Evolutionary conservation across 2,113 vertebrate genomes (phyloP), one percentile per base, ranked within the genome.

Genomic region (Passer montanus): DNA sequence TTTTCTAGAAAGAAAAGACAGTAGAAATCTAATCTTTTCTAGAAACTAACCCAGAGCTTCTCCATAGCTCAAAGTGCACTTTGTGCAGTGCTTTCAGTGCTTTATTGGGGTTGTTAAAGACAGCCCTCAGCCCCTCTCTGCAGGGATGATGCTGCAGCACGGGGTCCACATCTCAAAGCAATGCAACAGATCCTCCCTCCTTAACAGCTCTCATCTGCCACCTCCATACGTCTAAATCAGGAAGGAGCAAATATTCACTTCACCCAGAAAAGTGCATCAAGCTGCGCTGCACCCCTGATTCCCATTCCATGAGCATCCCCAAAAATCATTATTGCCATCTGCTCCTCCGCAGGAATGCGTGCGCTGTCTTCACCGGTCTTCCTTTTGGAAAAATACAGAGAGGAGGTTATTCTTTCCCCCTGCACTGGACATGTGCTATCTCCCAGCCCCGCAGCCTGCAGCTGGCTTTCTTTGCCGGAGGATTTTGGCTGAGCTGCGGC

Each of bases 401-500:
- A 55, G 27, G 67, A 59, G 52, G 8, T 26, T n/a, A 20, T 47
- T 87, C 50, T 73, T 93, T 47, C 78, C 43, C 28, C 35, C 67
- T 59, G 18, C 1, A 1, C 35, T 80, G 87, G 91, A 69, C 63
- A 15, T 74, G 43, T 50, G 84, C 55, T 79, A 22, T 74, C 78
- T 95, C 89, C 44, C 81, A 80, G 91, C 52, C 70, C 68, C 2
- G 4, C 69, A 92, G 91, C n/a, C 87, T 58, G 84, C 93, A 96
- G 96, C 94, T 93, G 91, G 78, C 67, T 91, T 53, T 69, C 93
- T 88, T 91, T 87, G 84, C 93, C 63, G 35, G 80, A 76, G 33
- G 64, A n/a, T 84, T 96, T 92, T 94, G 95, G 94, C 94, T 56
- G 56, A 26, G 84, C 58, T 90, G 88, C 94, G 0, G 41, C 50